These are phyloP conservation scores for Eupeodes latifasciatus DNA, from an alignment of 2,888 invertebrate genomes.

Conservation along the genomic window DNA sequence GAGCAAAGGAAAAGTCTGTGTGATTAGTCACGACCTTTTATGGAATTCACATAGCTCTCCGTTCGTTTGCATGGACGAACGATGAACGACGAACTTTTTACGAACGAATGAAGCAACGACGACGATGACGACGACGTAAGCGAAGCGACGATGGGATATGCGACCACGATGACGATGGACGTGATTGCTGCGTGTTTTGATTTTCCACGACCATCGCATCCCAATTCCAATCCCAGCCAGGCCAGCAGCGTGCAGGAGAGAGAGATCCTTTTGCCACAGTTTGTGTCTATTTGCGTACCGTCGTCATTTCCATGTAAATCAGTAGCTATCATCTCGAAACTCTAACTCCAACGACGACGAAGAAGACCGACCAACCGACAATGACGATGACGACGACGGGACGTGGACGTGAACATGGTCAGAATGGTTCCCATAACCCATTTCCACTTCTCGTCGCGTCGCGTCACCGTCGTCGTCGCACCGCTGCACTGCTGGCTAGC, in stretches of 20 bases:
- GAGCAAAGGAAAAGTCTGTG: constrained; percentile 75
- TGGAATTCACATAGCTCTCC: constrained; percentile 77
- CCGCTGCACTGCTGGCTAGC: not conserved
- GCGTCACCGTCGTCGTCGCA: not conserved
- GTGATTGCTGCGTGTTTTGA: constrained; percentile 68
- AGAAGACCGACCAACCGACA: not conserved
- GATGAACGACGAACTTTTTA: not conserved
- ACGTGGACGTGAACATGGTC: constrained; percentile 44
- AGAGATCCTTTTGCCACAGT: constrained; percentile 60
- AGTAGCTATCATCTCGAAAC: constrained; percentile 73
- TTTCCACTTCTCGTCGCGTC: constrained; percentile 57
- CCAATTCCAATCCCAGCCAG: not conserved
- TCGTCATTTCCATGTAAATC: constrained; percentile 75
- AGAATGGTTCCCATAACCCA: constrained; percentile 76
- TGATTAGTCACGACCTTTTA: constrained; percentile 79
- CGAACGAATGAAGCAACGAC: not conserved
- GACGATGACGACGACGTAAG: not conserved
- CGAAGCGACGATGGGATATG: constrained; percentile 3
- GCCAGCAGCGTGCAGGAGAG: constrained; percentile 1
- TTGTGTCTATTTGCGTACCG: constrained; percentile 73
- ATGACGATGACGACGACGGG: constrained; percentile 25
- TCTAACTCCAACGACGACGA: constrained; percentile 44
- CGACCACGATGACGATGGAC: constrained; percentile 25
- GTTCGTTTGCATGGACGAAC: constrained; percentile 75
- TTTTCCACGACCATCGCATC: constrained; percentile 50